A percentile compares a stretch with the other conserved stretches of the same genome.
Evolutionary conservation across 2,113 vertebrate genomes (phyloP).

Genomic region (Periophthalmus modestus): DNA sequence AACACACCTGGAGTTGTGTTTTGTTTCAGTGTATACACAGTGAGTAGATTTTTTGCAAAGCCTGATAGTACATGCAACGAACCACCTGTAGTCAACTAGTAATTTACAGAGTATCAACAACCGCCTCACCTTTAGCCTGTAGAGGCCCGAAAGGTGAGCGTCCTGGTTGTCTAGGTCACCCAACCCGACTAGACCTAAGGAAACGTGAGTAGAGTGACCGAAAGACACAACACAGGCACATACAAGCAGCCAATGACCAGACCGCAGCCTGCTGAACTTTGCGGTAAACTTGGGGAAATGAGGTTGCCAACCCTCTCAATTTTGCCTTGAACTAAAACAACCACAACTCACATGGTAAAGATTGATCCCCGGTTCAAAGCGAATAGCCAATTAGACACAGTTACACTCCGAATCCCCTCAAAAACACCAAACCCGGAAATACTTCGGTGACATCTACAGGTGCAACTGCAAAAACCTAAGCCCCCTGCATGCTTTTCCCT

Average conservation of each 20-base stretch:
- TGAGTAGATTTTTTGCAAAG: too few species aligned
- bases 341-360: slow-evolving; percentile 68
- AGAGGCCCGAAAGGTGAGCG: slow-evolving; percentile 56
- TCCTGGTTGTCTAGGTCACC: slow-evolving; percentile 47
- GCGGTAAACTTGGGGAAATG: slow-evolving; percentile 72
- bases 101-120: slow-evolving; percentile 58
- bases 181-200: slow-evolving; percentile 34
- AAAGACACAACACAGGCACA: slow-evolving; percentile 49
- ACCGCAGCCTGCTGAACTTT: slow-evolving; percentile 73
- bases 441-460: slow-evolving; percentile 64
- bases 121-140: slow-evolving; percentile 56
- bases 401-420: slow-evolving; percentile 55
- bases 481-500: slow-evolving; percentile 5
- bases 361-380: slow-evolving; percentile 72
- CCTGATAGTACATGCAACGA: slow-evolving; percentile 4
- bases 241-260: slow-evolving; percentile 57
- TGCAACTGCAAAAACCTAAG: slow-evolving; percentile 47
- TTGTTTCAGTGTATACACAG: too few species aligned
- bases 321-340: slow-evolving; percentile 62
- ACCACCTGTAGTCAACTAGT: slow-evolving; percentile 63
- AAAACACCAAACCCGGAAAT: slow-evolving; percentile 54
- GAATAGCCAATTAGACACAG: slow-evolving; percentile 69
- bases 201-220: slow-evolving; percentile 37
- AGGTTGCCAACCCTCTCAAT: slow-evolving; percentile 69
- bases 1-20: too few species aligned